These are phyloP conservation scores for Drosophila orosa DNA, from an alignment of 1,140 invertebrate genomes.

Conservation along the genomic window DNA sequence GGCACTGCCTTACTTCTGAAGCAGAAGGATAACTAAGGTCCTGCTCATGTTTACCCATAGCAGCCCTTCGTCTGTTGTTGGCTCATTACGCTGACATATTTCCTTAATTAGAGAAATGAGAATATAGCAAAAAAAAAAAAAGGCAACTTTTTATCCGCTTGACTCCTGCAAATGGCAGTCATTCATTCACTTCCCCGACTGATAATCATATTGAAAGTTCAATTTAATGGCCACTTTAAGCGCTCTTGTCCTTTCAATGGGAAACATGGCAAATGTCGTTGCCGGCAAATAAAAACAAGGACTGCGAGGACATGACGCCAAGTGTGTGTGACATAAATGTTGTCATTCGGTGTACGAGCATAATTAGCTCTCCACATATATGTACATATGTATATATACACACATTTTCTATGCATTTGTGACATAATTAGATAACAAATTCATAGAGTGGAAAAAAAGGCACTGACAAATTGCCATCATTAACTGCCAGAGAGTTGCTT, in stretches of 20 bases:
- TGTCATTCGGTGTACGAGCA: slow-evolving; percentile 12
- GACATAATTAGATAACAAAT: slow-evolving; percentile 49
- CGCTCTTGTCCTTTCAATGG: slow-evolving; percentile 40
- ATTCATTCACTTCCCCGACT: slow-evolving; percentile 31
- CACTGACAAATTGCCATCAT: slow-evolving; percentile 36
- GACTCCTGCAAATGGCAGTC: slow-evolving; percentile 36
- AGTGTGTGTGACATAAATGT: slow-evolving; percentile 33
- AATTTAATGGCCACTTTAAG: slow-evolving; percentile 43
- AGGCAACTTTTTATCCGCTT: background rate
- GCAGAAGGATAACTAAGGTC: slow-evolving; percentile 3
- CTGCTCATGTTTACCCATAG: slow-evolving; percentile 6
- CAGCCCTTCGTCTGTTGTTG: slow-evolving; percentile 30
- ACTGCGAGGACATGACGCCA: slow-evolving; percentile 16
- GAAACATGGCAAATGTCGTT: slow-evolving; percentile 54
- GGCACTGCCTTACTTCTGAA: slow-evolving; percentile 35
- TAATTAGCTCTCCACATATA: slow-evolving; percentile 43
- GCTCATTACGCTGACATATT: slow-evolving; percentile 51
- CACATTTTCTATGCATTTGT: slow-evolving; percentile 18
- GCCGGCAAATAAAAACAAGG: slow-evolving; percentile 23
- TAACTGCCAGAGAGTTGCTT: slow-evolving; percentile 10
- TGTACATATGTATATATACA: no score
- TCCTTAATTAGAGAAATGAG: slow-evolving; percentile 24
- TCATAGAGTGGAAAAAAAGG: slow-evolving; percentile 9
- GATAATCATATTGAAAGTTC: slow-evolving; percentile 31
- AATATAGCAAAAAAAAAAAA: background rate